A percentile compares a stretch with the other conserved stretches of the same genome.
These are phyloP conservation scores for Drosophila ficusphila DNA, from an alignment of 1,140 invertebrate species.

Conservation along the genomic window DNA sequence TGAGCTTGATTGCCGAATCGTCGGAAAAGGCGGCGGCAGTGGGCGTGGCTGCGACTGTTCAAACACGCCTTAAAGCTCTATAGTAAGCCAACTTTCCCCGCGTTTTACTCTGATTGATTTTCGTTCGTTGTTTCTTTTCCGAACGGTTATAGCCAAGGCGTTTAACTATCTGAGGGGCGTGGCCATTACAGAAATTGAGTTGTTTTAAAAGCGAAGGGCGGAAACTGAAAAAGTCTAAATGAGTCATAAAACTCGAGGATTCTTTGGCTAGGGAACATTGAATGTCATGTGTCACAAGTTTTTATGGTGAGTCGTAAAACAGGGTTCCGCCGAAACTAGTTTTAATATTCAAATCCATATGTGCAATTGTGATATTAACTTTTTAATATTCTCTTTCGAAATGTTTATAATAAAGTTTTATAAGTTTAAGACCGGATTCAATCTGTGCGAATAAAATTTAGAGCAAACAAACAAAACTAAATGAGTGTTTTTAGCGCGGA, in stretches of 20 bases:
- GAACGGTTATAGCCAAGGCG: constrained; percentile 40
- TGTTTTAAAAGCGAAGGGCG: constrained; percentile 28
- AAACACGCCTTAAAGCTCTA: constrained; percentile 56
- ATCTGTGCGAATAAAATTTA: constrained; percentile 1
- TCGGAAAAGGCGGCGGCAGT: constrained; percentile 9
- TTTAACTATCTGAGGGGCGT: constrained; percentile 31
- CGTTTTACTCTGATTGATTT: constrained; percentile 68
- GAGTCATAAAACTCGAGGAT: constrained; percentile 28
- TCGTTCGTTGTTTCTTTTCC: constrained; percentile 1
- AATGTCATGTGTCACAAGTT: constrained; percentile 10
- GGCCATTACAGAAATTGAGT: constrained; percentile 22
- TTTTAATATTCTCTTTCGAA: too few relatives aligned
- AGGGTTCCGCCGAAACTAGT: neutral
- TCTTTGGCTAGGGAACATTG: neutral
- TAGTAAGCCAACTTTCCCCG: constrained; percentile 10
- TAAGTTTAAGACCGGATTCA: neutral
- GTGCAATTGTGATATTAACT: neutral
- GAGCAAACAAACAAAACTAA: constrained; percentile 12
- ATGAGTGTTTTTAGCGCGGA: constrained; percentile 30
- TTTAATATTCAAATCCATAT: neutral
- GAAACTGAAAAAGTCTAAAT: constrained; percentile 31
- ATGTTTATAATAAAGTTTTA: neutral
- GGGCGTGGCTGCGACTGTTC: constrained; percentile 27
- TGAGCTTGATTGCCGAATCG: constrained; percentile 65
- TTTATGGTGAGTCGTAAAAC: constrained; percentile 28